Evolutionary conservation across 2,888 invertebrate species (phyloP), one percentile per base, ranked within the genome.

Genomic region (Parnassius mnemosyne): DNA sequence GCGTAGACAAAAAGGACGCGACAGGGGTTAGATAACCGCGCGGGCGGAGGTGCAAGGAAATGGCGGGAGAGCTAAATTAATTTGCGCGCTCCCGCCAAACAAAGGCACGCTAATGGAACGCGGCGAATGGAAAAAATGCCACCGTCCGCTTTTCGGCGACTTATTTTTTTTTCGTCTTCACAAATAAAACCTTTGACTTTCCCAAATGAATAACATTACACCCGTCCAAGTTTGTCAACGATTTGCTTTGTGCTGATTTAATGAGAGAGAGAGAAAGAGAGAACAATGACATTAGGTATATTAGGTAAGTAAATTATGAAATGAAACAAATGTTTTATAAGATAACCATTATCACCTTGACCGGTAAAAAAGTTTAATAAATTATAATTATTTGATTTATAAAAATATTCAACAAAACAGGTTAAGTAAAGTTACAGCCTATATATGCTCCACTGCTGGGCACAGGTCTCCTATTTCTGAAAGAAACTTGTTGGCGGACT

Each of bases 61-160:
- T 89, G 89, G 89, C 89, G 89, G 90, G 89, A 89, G 89, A 89
- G 91, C 90, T 90, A 91, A 90, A 91, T 91, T 90, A 91, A 91
- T 91, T 90, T 91, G 91, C 90, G 90, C 91, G 88, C 91, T 88
- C 85, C 90, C 89, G 88, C 91, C 91, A 91, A 91, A 91, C 91
- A 91, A 91, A 90, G 91, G 90, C 90, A 84, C 90, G 91, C 91
- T 91, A 91, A 91, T 91, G 91, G 91, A 91, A 91, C 89, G 89
- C 90, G 90, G 85, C 90, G 90, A 91, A 91, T 90, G 88, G 91
- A 91, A 89, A 91, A 91, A 91, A 91, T 91, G 91, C 91, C 91
- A 90, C 90, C 91, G 91, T 89, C 89, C 91, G 89, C 88, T 89
- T 89, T 88, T 84, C 79, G 84, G 81, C 82, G 88, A 87, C 89